Evolutionary conservation across 2,113 vertebrate species (phyloP).

Genomic region (Climacteris rufus): DNA sequence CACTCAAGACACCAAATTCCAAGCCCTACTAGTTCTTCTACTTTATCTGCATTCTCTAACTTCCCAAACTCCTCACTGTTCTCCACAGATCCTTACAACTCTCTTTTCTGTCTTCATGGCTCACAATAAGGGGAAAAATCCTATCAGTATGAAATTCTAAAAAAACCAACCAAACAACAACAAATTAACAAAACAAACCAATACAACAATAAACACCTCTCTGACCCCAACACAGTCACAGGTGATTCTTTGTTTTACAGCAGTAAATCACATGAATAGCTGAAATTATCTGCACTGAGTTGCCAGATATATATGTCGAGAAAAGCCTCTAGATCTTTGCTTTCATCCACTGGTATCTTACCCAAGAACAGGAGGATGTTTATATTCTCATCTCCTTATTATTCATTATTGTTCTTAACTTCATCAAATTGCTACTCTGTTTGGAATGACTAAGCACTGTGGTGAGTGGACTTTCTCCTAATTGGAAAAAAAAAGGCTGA

Average conservation of each 20-base stretch:
- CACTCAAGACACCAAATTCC: neutral
- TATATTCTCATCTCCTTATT: neutral
- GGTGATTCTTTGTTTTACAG: constrained; percentile 38
- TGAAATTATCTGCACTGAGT: constrained; percentile 16
- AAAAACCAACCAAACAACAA: neutral
- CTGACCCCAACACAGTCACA: constrained; percentile 9
- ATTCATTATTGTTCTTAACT: neutral
- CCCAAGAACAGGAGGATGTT: neutral
- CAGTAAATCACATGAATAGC: constrained; percentile 11
- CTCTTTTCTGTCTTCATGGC: neutral
- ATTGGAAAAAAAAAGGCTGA: neutral
- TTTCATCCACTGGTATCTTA: neutral
- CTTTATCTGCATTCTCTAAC: neutral
- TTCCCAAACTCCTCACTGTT: neutral
- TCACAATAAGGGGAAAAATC: neutral
- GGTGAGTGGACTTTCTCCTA: neutral
- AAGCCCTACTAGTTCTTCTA: neutral
- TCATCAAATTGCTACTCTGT: neutral
- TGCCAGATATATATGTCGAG: neutral
- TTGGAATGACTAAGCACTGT: neutral
- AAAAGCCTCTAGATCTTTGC: neutral
- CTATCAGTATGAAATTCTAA: neutral
- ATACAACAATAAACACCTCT: neutral
- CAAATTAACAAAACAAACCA: neutral
- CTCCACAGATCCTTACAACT: neutral